Percentiles rank a stretch among this genome's conserved stretches.
These are phyloP conservation scores for Parazoanthus darwini DNA, from an alignment of 92 coral and sea anemone species.

Conservation along the genomic window DNA sequence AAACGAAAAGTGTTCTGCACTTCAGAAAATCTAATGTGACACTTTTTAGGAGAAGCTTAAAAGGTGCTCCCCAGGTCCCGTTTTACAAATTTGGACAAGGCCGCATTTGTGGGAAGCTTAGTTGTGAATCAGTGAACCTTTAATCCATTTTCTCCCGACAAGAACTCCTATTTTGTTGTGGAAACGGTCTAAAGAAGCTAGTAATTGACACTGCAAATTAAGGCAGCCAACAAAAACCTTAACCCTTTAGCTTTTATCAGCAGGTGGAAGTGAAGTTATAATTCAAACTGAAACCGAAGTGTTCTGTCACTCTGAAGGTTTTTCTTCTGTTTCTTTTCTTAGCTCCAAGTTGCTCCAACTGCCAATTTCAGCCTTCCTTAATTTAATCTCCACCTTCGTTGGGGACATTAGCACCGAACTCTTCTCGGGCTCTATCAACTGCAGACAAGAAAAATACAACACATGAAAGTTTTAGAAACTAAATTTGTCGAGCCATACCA, in stretches of 20 bases:
- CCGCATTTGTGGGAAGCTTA: neutral
- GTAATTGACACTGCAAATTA: neutral
- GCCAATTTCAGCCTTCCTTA: conserved; percentile 78
- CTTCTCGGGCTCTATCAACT: conserved; percentile 87
- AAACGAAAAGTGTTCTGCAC: too few relatives aligned
- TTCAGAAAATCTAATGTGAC: too few relatives aligned
- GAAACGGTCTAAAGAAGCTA: neutral
- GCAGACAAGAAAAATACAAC: neutral
- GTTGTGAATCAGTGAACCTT: neutral
- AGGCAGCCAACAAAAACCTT: neutral
- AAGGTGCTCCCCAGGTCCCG: too few relatives aligned
- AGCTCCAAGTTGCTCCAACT: conserved; percentile 88
- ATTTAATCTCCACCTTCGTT: conserved; percentile 91
- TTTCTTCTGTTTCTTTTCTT: conserved; percentile 42
- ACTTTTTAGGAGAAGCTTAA: too few relatives aligned
- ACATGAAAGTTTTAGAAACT: neutral
- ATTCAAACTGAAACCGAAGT: neutral
- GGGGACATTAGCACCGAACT: conserved; percentile 82
- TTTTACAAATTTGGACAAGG: too few relatives aligned
- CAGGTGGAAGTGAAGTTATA: neutral
- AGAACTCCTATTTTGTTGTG: neutral
- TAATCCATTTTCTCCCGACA: neutral
- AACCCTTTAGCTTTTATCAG: neutral
- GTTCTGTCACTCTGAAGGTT: conserved; percentile 4
- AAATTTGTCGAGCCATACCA: too few relatives aligned